Conservation (phyloP, 2,113 vertebrate species). For the Ptychochromis oligacanthus region DNA sequence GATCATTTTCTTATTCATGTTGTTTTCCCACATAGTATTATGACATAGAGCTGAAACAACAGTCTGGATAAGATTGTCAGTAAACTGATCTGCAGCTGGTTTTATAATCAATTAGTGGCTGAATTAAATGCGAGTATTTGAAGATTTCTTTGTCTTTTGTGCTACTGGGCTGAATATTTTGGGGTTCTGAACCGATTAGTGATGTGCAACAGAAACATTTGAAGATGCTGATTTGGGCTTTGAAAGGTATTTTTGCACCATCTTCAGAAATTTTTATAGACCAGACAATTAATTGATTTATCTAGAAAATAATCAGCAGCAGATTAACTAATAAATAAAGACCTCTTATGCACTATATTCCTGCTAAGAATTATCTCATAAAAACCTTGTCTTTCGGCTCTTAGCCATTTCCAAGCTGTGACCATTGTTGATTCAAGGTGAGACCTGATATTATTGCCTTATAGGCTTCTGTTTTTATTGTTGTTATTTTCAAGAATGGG, state of each 20-base stretch:
- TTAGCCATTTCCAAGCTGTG: constrained; percentile 70
- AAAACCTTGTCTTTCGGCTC: not conserved
- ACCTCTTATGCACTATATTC: not conserved
- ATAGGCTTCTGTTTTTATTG: constrained; percentile 78
- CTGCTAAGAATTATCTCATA: constrained; percentile 16
- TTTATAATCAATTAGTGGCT: not conserved
- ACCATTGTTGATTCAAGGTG: constrained; percentile 76
- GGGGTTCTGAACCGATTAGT: not conserved
- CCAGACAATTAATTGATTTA: not conserved
- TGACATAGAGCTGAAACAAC: not conserved
- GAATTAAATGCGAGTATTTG: not conserved
- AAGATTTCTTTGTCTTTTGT: not conserved
- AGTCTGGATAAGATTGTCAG: not conserved
- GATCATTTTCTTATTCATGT: not conserved
- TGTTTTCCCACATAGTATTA: not conserved
- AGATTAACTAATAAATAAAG: constrained; percentile 8
- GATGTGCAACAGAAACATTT: not conserved
- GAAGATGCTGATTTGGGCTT: not conserved
- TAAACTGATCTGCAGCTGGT: not conserved
- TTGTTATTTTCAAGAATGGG: constrained; percentile 81
- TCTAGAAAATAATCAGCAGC: constrained; percentile 6
- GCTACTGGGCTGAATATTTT: not conserved
- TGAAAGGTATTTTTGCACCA: not conserved
- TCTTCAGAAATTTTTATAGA: not conserved
- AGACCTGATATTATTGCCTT: constrained; percentile 74